Evolutionary conservation across 2,797 vertebrate species (phyloP).

Genomic region (Triplophysa bombifrons): DNA sequence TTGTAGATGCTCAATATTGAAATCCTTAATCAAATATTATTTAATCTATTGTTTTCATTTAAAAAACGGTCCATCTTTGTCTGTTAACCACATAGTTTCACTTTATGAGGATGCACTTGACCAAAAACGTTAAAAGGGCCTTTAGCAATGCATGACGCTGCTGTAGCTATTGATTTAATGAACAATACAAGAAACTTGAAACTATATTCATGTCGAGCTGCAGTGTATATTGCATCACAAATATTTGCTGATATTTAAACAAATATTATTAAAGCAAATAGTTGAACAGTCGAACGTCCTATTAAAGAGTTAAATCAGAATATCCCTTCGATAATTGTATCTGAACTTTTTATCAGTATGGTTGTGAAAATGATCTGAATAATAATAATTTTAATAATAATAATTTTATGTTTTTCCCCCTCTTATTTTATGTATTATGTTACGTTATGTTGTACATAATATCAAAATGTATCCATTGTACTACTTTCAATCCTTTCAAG

Average conservation of each 20-base stretch:
- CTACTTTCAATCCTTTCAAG: too few relatives aligned
- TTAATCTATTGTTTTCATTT: background rate
- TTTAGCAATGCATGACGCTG: background rate
- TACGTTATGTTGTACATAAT: too few relatives aligned
- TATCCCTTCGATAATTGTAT: background rate
- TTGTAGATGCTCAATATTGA: background rate
- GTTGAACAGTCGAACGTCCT: background rate
- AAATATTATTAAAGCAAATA: background rate
- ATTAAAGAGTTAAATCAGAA: background rate
- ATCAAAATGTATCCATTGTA: too few relatives aligned
- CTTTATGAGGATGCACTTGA: background rate
- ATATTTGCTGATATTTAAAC: constrained; percentile 3
- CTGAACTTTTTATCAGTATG: background rate
- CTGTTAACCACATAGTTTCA: background rate
- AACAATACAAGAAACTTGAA: background rate
- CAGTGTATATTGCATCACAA: background rate
- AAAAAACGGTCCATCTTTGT: background rate
- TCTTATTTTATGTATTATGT: too few relatives aligned
- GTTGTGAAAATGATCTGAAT: background rate
- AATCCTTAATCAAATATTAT: background rate
- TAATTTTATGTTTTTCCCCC: too few relatives aligned
- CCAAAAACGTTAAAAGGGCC: background rate
- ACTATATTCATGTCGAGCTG: background rate
- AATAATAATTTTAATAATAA: too few relatives aligned
- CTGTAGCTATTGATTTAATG: background rate